These are phyloP conservation scores for Philypnodon macrostomus DNA, from an alignment of 2,797 vertebrate species.

Conservation along the genomic window DNA sequence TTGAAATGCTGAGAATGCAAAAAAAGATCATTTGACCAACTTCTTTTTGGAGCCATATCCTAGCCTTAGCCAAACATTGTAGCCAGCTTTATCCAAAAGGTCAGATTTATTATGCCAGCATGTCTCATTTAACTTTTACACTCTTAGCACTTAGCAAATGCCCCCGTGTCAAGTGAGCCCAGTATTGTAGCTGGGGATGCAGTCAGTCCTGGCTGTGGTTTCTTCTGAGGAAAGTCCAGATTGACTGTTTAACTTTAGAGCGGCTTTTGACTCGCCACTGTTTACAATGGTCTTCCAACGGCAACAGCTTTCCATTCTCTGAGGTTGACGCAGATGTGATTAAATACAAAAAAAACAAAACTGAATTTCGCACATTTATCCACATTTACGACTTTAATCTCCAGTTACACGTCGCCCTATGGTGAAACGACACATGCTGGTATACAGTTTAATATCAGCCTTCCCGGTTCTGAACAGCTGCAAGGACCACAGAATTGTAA, in stretches of 20 bases:
- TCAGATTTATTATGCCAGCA: too few species aligned
- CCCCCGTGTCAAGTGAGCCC: neutral
- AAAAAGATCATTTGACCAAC: too few species aligned
- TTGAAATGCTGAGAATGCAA: too few species aligned
- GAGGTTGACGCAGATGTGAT: conserved; percentile 9
- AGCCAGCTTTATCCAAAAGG: too few species aligned
- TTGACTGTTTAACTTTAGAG: conserved; percentile 6
- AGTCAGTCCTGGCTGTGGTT: neutral
- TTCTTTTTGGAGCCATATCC: too few species aligned
- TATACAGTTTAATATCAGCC: conserved; percentile 4
- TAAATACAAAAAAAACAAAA: neutral
- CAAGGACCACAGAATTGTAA: neutral
- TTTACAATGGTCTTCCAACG: conserved; percentile 18
- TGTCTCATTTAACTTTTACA: too few species aligned
- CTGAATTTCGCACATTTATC: neutral
- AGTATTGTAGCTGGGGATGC: neutral
- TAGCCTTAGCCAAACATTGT: too few species aligned
- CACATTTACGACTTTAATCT: conserved; percentile 1
- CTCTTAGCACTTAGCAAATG: neutral
- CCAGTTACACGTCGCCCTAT: neutral
- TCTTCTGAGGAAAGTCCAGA: conserved; percentile 17
- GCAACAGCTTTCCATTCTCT: conserved; percentile 9
- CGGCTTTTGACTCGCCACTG: neutral
- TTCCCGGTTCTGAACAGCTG: conserved; percentile 7
- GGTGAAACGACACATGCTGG: neutral